Base-by-base conservation (phyloP, 2,113 vertebrate genomes). In the Oenanthe melanoleuca region DNA sequence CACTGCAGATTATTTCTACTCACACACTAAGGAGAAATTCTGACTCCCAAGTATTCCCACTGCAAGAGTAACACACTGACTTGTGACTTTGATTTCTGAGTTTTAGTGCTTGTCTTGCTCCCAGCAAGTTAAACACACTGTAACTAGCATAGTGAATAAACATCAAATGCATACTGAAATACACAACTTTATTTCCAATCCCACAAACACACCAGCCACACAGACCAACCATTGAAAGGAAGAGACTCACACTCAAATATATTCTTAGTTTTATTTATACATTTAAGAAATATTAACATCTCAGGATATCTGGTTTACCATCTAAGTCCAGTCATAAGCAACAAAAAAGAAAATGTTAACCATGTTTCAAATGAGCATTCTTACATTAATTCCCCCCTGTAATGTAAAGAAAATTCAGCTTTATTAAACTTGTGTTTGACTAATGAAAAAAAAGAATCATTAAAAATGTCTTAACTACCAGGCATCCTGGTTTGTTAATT, bases 271-370 rank as follows among this genome's bases (percentile, higher is more conserved):
- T 97, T 97, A 96, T 98, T 98, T 98, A 98, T 98, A 98, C 92
- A 97, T 94, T 96, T 98, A 98, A 97, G 97, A 98, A 97, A 97
- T 98, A 97, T 97, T 97, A 98, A 98, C 98, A 98, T 97, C 97
- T 97, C 97, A 97, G 97, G 96, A 97, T 97, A 98, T 96, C 97
- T 92, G 95, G 77, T 94, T 96, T 97, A 94, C 88, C 97, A 97
- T 97, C 98, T 98, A 98, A 92, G 87, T 97, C 96, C 96, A 98
- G 94, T 97, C 97, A 97, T 97, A 98, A 98, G 91, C 97, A 98
- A 98, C 93, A 97, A 98, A 98, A 93, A 89, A 97, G 95, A 97
- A 97, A 97, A 84, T 38, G 89, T 98, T 98, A 98, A 97, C 85
- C 94, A 97, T 95, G 94, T 97, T 97, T 97, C 96, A 97, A 97